Base-by-base conservation (phyloP, 2,888 invertebrate genomes). In the Agrilus mali region DNA sequence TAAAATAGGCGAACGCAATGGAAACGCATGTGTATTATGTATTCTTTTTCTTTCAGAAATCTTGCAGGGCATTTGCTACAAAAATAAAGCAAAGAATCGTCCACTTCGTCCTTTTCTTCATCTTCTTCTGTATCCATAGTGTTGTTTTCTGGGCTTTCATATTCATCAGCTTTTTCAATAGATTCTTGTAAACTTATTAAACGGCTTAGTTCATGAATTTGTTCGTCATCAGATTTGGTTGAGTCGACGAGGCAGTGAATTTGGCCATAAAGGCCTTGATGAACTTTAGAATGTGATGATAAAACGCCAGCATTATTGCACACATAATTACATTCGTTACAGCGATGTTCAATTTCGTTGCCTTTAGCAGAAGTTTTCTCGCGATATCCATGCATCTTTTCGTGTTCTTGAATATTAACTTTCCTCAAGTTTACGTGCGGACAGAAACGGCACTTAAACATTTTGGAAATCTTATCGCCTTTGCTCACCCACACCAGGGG, bases 41-140 rank as follows among this genome's bases (percentile, higher is more conserved):
- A 69, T 61, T 90, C 89, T 55, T 75, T 76, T 50, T 80, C 80
- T 52, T 78, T 79, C 47, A 87, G 77, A 66, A 81, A 92, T 59
- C 89, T 75, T 0, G 89, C 86, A 1, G 90, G 90, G 62, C 90
- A 92, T 53, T 82, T 78, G 46, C 76, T 73, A 62, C 90, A 92
- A 59, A 85, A 87, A 56, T 79, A 79, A 43, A 87, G 61, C 6
- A 71, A 53, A 43, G 65, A 66, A 33, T 65, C 63, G 16, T 52
- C 50, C 5, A 50, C 43, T n/a, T 65, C 60, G 57, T 52, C 52
- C 16, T 49, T 47, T 16, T 42, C 44, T n/a, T 52, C 46, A 16
- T 50, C 50, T 35, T 48, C 47, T 16, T 49, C 47, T 7, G 41
- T 42, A 22, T 50, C 54, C 66, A 45, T 64, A 61, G 39, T 47